Base-by-base conservation (phyloP, 2,113 vertebrate species). In the Heliornis fulica region DNA sequence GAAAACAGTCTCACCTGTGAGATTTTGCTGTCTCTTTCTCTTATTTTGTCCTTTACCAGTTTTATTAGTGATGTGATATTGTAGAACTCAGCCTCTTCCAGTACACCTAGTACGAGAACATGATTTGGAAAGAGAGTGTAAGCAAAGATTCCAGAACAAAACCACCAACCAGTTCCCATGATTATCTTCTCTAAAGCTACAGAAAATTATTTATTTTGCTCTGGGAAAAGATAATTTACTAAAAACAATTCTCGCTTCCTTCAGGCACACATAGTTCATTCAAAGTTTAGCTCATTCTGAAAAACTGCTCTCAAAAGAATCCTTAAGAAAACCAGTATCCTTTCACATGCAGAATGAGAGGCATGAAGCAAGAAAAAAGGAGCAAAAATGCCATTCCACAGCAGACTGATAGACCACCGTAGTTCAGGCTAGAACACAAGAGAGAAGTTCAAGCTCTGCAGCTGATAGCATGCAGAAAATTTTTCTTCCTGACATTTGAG, bases 31-130 rank as follows among this genome's bases (percentile, higher is more conserved):
- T 99, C 99, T 89, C 99, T 98, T 94, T 99, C 99, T 98, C 99
- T 98, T 97, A 99, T 99, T 98, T 98, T 99, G 97, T 99, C 99
- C 97, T 99, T 99, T 96, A 99, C 98, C 57, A 99, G 98, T 96
- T 99, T 99, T 97, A 99, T 99, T 98, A 99, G 97, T 71, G 99
- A 99, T 96, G 99, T 99, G 98, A 99, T 99, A 97, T 99, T 99
- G 97, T 99, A 99, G 97, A 99, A 99, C 94, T 99, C 99, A 1
- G 99, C 99, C 98, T 99, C 99, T 95, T 99, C 99, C 88, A 99
- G 97, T 63, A 99, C 99, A 80, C 99, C 99, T 99, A 74, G 61
- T 66, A 91, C 4, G 25, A 95, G 63, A 94, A 91, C 14, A 79
- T 46, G 48, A 57, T 89, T 91, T 21, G 4, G 29, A 72, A 69